Evolutionary conservation across 1,140 invertebrate genomes (phyloP).

Genomic region (Linepithema humile): DNA sequence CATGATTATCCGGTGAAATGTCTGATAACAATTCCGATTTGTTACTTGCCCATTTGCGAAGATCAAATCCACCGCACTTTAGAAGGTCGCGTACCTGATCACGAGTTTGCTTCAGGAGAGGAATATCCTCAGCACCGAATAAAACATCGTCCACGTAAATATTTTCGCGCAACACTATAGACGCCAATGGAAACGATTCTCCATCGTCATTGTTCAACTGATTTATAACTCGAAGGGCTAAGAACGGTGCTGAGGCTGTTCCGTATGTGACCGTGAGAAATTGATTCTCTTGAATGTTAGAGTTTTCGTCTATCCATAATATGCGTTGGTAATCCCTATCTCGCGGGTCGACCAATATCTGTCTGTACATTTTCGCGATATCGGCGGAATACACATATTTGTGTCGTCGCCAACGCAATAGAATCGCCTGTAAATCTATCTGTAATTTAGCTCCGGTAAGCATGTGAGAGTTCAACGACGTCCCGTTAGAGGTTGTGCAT

Average conservation of each 20-base stretch:
- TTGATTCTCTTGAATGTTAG: background rate
- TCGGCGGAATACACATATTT: background rate
- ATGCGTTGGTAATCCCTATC: slow-evolving; percentile 16
- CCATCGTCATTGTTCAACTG: slow-evolving; percentile 21
- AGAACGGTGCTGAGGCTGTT: background rate
- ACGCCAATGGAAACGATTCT: background rate
- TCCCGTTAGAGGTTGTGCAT: background rate
- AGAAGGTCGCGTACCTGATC: background rate
- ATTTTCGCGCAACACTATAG: background rate
- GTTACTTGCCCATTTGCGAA: slow-evolving; percentile 14
- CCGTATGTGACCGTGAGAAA: background rate
- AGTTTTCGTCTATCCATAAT: background rate
- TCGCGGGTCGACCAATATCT: background rate
- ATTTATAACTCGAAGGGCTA: background rate
- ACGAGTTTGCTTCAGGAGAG: background rate
- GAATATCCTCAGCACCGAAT: background rate
- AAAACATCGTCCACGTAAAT: slow-evolving; percentile 39
- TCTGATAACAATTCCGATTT: background rate
- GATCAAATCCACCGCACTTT: slow-evolving; percentile 39
- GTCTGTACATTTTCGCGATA: slow-evolving; percentile 38
- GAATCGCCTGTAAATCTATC: background rate
- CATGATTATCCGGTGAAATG: background rate
- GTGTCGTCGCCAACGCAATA: slow-evolving; percentile 6
- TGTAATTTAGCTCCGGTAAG: slow-evolving; percentile 30
- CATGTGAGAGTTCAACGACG: slow-evolving; percentile 17